phyloP scores from a whole-genome alignment of 2,113 vertebrate species.

The Crypturellus undulatus region DNA sequence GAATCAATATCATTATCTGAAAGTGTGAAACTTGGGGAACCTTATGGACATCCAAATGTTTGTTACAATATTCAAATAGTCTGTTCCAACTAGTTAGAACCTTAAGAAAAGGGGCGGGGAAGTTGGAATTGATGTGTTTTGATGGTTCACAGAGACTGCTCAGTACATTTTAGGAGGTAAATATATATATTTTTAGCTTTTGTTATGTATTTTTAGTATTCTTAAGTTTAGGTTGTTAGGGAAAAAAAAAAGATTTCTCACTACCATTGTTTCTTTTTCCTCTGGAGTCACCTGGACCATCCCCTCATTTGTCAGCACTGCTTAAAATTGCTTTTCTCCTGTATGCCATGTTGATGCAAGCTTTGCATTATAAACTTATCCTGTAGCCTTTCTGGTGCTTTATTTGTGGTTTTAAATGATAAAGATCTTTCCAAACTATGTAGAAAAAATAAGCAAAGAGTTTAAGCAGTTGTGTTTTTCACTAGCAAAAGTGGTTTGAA shows the following conservation, averaged over 20 bases:
- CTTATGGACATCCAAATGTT: neutral
- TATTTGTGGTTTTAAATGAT: neutral
- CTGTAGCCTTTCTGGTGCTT: neutral
- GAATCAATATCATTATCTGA: neutral
- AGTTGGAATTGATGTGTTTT: neutral
- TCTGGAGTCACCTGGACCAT: neutral
- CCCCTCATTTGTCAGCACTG: neutral
- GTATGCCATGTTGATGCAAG: neutral
- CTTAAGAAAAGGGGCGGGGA: neutral
- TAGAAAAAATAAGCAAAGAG: neutral
- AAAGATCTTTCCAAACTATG: neutral
- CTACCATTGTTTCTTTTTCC: neutral
- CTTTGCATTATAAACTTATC: neutral
- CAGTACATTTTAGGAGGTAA: neutral
- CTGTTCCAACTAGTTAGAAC: neutral
- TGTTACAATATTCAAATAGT: neutral
- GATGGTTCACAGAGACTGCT: neutral
- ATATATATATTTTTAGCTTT: neutral
- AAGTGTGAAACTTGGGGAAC: neutral
- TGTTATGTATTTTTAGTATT: neutral
- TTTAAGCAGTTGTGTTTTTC: neutral
- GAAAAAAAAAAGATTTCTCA: neutral
- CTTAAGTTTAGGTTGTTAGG: neutral
- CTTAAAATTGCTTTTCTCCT: neutral
- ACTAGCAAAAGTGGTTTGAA: neutral